Evolutionary conservation across 2,797 vertebrate genomes (phyloP), one percentile per base, ranked within the genome.

Genomic region (Cyclopterus lumpus): DNA sequence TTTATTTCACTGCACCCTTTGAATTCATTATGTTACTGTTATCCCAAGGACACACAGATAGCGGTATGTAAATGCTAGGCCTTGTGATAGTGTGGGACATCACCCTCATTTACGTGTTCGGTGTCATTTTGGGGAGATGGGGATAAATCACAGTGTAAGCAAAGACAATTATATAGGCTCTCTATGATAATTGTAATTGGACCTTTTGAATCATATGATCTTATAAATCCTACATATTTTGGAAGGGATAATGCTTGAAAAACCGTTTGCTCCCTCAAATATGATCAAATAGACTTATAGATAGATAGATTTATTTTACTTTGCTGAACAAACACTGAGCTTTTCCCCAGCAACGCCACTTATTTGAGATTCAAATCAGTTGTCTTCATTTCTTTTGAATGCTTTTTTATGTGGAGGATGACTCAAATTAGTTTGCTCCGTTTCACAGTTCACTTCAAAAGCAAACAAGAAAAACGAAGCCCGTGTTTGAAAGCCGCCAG

Each of bases 111-210:
- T 84, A 86, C 79, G 82, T 88, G 80, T 85, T 59, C 55, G 61
- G 79, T 83, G 89, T 85, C 44, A 81, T 82, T 84, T 73, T 32
- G 5, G 38, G 68, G 58, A 78, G 74, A 72, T 66, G n/a, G 63
- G 48, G 72, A 90, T 88, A 77, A 88, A 87, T 89, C 71, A 66
- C 74, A 83, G 67, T 51, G 55, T 77, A 82, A 67, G 82, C 68
- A 81, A 81, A 86, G 75, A 74, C 79, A 46, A 73, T 87, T 86
- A 88, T 86, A 88, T 85, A 83, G 83, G 77, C 85, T 89, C 89
- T 82, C 79, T 64, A 30, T 76, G 82, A 87, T 89, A 87, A 89
- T 89, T 85, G 80, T 51, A 40, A 87, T 73, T 77, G 75, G 73
- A 81, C 83, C 67, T 89, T 49, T 87, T 87, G 78, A 86, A 84